Evolutionary conservation across 1,140 invertebrate species (phyloP).

Genomic region (Mactra quadrangularis): DNA sequence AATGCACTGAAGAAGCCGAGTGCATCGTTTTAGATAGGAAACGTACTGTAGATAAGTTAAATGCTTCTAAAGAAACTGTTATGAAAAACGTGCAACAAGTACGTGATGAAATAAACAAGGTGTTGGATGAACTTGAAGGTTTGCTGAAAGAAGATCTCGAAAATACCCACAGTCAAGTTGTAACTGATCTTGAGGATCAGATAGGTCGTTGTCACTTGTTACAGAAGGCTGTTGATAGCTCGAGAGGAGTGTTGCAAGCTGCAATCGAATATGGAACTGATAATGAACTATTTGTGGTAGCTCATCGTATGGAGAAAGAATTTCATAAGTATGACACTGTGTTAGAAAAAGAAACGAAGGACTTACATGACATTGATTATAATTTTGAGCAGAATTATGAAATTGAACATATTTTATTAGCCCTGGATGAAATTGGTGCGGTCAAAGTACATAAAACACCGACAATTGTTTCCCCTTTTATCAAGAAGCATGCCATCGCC

Average conservation of each 20-base stretch:
- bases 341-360: conserved; percentile 44
- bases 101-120: conserved; percentile 41
- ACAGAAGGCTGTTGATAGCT: conserved; percentile 56
- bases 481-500: conserved; percentile 41
- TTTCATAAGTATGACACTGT: conserved; percentile 57
- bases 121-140: conserved; percentile 41
- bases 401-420: conserved; percentile 54
- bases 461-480: conserved; percentile 48
- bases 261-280: conserved; percentile 58
- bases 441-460: conserved; percentile 36
- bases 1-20: conserved; percentile 55
- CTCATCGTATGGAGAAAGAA: conserved; percentile 56
- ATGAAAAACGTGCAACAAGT: conserved; percentile 26
- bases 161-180: conserved; percentile 19
- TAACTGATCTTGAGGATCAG: conserved; percentile 45
- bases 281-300: conserved; percentile 58
- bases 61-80: conserved; percentile 21
- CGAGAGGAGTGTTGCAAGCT: conserved; percentile 40
- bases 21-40: conserved; percentile 54
- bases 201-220: conserved; percentile 52
- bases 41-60: conserved; percentile 41
- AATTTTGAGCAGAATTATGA: conserved; percentile 56
- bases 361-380: conserved; percentile 47
- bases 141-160: conserved; percentile 56
- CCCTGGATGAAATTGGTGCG: conserved; percentile 55